These are phyloP conservation scores for Diacarnus erythraeanus DNA, from an alignment of 37 sponge, comb jelly and placozoan genomes.

Conservation along the genomic window DNA sequence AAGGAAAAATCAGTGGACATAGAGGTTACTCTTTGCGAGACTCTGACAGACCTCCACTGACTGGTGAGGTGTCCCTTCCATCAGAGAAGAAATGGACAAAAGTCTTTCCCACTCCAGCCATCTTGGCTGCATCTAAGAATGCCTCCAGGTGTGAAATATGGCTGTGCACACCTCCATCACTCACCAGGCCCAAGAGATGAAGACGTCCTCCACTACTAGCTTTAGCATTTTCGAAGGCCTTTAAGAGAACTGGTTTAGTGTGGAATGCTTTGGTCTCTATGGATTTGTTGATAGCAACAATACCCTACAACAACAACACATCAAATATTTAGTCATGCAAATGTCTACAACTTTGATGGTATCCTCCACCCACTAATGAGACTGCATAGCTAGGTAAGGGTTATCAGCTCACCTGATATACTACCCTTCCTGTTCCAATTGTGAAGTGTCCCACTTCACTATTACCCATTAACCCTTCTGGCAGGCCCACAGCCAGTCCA, in stretches of 20 bases:
- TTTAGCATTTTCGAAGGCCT: slow-evolving; percentile 72
- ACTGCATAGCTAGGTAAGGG: neutral
- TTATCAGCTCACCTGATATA: slow-evolving; percentile 69
- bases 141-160: slow-evolving; percentile 89
- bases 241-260: slow-evolving; percentile 53
- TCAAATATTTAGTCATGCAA: neutral
- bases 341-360: neutral
- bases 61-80: slow-evolving; percentile 94
- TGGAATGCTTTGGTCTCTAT: slow-evolving; percentile 59
- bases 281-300: slow-evolving; percentile 84
- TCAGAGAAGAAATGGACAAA: slow-evolving; percentile 97
- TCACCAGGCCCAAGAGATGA: slow-evolving; percentile 88
- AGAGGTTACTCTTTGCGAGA: neutral
- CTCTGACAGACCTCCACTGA: slow-evolving; percentile 70
- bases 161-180: slow-evolving; percentile 97
- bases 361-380: neutral
- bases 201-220: slow-evolving; percentile 66
- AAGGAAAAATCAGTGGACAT: no score
- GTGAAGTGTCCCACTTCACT: slow-evolving; percentile 98
- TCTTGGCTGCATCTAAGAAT: slow-evolving; percentile 80
- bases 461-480: slow-evolving; percentile 97
- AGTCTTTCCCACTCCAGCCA: slow-evolving; percentile 61
- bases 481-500: slow-evolving; percentile 91
- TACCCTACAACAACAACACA: slow-evolving; percentile 55
- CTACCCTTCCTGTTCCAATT: slow-evolving; percentile 88